phyloP scores from a whole-genome alignment of 2,797 vertebrate species.

The Pseudotriccus pelzelni region DNA sequence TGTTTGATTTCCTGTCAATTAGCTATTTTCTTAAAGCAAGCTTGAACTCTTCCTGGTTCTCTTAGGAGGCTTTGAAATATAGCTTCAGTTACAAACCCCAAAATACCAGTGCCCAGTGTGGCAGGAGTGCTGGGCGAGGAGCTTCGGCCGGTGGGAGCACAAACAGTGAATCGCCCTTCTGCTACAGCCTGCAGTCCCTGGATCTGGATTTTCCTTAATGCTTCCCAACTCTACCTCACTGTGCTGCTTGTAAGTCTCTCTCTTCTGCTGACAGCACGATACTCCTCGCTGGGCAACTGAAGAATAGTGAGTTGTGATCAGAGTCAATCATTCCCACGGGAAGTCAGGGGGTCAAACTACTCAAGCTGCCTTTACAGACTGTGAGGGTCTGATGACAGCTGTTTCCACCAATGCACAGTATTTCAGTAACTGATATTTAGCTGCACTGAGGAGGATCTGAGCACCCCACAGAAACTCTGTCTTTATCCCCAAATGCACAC shows the following conservation, averaged over 20 bases:
- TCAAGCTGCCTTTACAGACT: background rate
- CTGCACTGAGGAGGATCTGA: background rate
- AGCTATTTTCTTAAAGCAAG: background rate
- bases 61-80: background rate
- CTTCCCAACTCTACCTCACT: background rate
- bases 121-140: accelerated
- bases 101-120: accelerated
- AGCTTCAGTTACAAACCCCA: background rate
- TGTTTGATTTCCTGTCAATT: background rate
- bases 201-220: background rate
- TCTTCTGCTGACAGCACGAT: background rate
- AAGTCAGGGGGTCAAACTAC: background rate
- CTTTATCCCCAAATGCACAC: background rate
- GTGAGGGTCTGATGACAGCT: background rate
- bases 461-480: background rate
- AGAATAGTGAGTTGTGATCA: background rate
- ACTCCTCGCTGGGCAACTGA: background rate
- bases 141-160: accelerated
- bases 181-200: background rate
- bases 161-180: accelerated
- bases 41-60: background rate
- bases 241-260: background rate
- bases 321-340: background rate
- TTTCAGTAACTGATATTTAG: background rate
- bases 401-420: background rate